Evolutionary conservation across 1,140 invertebrate species (phyloP).

Genomic region (Lanistes nyassanus): DNA sequence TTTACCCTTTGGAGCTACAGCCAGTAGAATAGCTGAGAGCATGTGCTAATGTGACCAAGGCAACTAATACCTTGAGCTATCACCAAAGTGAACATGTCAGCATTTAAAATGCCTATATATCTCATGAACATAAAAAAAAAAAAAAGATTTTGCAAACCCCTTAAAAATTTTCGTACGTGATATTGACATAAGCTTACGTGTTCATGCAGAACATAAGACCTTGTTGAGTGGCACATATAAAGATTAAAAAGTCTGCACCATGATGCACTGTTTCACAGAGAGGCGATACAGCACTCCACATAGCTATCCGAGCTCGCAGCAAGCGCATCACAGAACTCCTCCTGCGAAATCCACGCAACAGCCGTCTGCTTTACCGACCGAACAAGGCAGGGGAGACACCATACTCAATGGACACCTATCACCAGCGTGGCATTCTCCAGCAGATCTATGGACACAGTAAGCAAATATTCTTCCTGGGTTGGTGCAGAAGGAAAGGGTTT

Average conservation of each 20-base stretch:
- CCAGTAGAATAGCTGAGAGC: too few species aligned
- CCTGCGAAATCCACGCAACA: slow-evolving; percentile 94
- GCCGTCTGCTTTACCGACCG: slow-evolving; percentile 93
- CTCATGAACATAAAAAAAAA: not conserved
- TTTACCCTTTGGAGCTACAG: too few species aligned
- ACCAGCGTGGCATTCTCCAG: slow-evolving; percentile 93
- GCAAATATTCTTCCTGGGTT: slow-evolving; percentile 50
- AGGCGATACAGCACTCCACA: slow-evolving; percentile 96
- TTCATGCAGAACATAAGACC: too few species aligned
- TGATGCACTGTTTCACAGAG: slow-evolving; percentile 66
- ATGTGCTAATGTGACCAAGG: too few species aligned
- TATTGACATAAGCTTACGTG: too few species aligned
- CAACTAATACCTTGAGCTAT: too few species aligned
- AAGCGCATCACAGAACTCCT: slow-evolving; percentile 92
- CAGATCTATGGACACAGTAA: slow-evolving; percentile 94
- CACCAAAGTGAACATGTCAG: too few species aligned
- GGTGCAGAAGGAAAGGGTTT: too few species aligned
- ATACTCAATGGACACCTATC: slow-evolving; percentile 95
- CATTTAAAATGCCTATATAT: not conserved
- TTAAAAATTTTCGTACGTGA: too few species aligned
- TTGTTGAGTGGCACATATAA: too few species aligned
- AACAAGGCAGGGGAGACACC: slow-evolving; percentile 96
- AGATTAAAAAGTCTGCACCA: too few species aligned
- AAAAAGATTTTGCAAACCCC: not conserved
- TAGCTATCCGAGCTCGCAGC: slow-evolving; percentile 93